Evolutionary conservation across 2,797 vertebrate genomes (phyloP).

Genomic region (Bradypodion ventrale): DNA sequence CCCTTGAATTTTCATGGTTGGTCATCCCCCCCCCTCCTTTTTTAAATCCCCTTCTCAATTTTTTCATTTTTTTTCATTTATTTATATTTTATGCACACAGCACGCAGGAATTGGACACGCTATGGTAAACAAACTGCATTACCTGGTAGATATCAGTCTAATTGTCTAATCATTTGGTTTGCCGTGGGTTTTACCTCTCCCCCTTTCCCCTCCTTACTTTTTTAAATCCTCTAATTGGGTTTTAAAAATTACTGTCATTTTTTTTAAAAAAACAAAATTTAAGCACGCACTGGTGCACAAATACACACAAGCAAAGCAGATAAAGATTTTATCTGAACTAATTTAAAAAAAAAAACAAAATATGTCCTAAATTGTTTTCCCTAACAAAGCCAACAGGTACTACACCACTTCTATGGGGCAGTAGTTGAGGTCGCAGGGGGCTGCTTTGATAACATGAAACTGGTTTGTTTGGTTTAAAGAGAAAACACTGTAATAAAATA

Average conservation of each 20-base stretch:
- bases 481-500: too few species aligned
- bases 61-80: constrained; percentile 60
- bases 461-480: too few species aligned
- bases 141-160: constrained; percentile 99
- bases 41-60: constrained; percentile 66
- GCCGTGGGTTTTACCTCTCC: constrained; percentile 86
- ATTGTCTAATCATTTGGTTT: constrained; percentile 95
- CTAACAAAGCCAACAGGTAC: too few species aligned
- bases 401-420: too few species aligned
- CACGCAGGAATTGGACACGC: constrained; percentile 99
- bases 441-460: too few species aligned
- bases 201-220: constrained; percentile 74
- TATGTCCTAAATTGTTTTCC: too few species aligned
- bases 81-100: constrained; percentile 70
- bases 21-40: constrained; percentile 85
- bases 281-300: neutral
- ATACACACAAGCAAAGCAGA: neutral
- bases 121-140: constrained; percentile 99
- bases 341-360: neutral
- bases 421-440: too few species aligned
- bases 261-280: too few species aligned
- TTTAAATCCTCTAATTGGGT: constrained; percentile 58
- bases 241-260: constrained; percentile 45
- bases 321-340: neutral
- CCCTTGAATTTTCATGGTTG: constrained; percentile 84